Conservation (phyloP, 2,888 invertebrate genomes). For the Brachyopa scutellaris region DNA sequence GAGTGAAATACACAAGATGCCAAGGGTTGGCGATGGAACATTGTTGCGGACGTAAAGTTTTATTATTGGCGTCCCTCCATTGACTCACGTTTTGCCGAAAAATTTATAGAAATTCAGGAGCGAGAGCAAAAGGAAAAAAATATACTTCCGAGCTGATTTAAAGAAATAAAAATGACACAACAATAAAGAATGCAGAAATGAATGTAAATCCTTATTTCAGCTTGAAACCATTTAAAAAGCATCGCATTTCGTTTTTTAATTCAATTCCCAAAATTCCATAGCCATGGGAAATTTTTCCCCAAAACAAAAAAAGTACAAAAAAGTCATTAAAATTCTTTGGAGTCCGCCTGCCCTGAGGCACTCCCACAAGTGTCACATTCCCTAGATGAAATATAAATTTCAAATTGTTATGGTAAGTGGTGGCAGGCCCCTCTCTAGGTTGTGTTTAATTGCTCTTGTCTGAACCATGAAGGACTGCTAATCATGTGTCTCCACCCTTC, state of each 20-base stretch:
- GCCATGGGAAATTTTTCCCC: too few relatives aligned
- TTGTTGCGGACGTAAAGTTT: constrained; percentile 63
- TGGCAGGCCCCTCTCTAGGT: constrained; percentile 4
- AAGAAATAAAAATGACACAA: constrained; percentile 29
- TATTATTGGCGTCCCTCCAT: constrained; percentile 29
- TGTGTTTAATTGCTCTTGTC: constrained; percentile 51
- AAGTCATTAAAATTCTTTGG: constrained; percentile 1
- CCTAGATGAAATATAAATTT: constrained; percentile 7
- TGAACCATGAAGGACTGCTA: constrained; percentile 33
- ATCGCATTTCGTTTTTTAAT: too few relatives aligned
- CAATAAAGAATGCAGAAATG: constrained; percentile 29
- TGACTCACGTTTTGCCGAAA: constrained; percentile 13
- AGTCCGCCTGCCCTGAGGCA: too few relatives aligned
- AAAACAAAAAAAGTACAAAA: neutral
- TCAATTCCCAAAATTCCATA: too few relatives aligned
- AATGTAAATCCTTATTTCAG: constrained; percentile 23
- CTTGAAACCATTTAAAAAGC: too few relatives aligned
- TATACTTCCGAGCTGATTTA: constrained; percentile 1
- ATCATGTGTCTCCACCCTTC: neutral
- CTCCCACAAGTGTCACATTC: neutral
- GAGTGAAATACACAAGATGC: constrained; percentile 21
- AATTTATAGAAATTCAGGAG: constrained; percentile 2
- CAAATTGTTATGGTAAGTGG: constrained; percentile 15
- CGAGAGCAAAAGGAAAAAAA: neutral
- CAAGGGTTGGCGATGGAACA: constrained; percentile 14